A percentile compares a stretch with the other conserved stretches of the same genome.
These are phyloP conservation scores for Drosophila erecta DNA, from an alignment of 1,140 invertebrate genomes.

Conservation along the genomic window DNA sequence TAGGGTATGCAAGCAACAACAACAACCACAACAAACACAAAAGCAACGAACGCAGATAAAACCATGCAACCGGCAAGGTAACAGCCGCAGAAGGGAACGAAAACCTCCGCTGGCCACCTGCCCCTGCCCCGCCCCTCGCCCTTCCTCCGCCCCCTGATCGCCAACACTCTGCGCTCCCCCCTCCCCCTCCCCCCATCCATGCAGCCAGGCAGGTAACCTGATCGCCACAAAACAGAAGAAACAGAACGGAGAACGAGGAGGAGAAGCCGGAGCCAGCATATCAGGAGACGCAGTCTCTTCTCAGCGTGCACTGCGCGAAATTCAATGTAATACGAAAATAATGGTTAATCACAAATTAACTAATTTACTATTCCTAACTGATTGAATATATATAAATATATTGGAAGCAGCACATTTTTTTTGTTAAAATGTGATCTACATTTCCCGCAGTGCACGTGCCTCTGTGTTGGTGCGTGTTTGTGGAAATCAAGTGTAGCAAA, in stretches of 20 bases:
- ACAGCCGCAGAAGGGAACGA: constrained; percentile 43
- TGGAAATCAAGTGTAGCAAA: constrained; percentile 79
- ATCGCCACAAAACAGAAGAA: constrained; percentile 58
- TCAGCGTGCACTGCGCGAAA: constrained; percentile 6
- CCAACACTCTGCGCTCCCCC: not conserved
- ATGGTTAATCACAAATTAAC: not conserved
- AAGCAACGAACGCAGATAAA: constrained; percentile 59
- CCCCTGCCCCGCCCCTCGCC: constrained; percentile 24
- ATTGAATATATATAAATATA: too few relatives aligned
- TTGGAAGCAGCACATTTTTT: too few relatives aligned
- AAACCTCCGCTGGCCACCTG: constrained; percentile 59
- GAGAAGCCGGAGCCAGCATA: constrained; percentile 60
- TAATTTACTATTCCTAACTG: not conserved
- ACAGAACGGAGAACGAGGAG: constrained; percentile 22
- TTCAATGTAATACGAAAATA: not conserved
- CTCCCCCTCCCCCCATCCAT: too few relatives aligned
- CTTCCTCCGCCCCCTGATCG: not conserved
- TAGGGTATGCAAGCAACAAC: constrained; percentile 38
- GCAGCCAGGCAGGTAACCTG: constrained; percentile 58
- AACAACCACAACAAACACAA: constrained; percentile 13
- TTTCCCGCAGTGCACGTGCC: constrained; percentile 3
- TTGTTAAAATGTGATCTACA: not conserved
- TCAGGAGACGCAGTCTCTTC: constrained; percentile 51
- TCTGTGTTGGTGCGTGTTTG: constrained; percentile 40
- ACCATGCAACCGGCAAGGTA: constrained; percentile 66